A percentile compares a stretch with the other conserved stretches of the same genome.
phyloP scores from a whole-genome alignment of 2,888 invertebrate genomes.

The Molanna angustata region DNA sequence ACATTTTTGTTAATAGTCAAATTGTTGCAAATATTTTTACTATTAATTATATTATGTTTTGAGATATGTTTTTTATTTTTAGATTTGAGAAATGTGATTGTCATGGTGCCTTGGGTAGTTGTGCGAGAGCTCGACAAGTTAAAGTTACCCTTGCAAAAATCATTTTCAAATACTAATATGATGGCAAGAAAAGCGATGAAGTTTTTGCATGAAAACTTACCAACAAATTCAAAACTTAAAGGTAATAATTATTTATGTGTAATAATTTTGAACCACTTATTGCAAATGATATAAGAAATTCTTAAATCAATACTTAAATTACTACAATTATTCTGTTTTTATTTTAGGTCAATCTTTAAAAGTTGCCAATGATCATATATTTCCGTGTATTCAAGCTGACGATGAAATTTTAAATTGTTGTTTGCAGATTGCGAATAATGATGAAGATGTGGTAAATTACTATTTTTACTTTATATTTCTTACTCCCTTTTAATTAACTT shows the following conservation, averaged over 20 bases:
- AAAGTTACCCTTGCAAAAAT: conserved; percentile 40
- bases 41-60: not conserved
- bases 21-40: not conserved
- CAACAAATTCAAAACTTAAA: conserved; percentile 49
- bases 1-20: too few species aligned
- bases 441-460: conserved; percentile 52
- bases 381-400: conserved; percentile 54
- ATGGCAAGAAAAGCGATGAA: conserved; percentile 47
- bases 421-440: conserved; percentile 52
- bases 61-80: not conserved
- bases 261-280: too few species aligned
- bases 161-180: conserved; percentile 47
- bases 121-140: conserved; percentile 58
- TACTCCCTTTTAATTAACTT: too few species aligned
- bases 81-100: not conserved
- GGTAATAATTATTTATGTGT: conserved; percentile 41
- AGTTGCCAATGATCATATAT: conserved; percentile 54
- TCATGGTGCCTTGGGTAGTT: conserved; percentile 60
- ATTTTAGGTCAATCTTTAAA: conserved; percentile 54
- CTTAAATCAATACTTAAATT: not conserved
- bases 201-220: conserved; percentile 53
- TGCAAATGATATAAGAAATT: too few species aligned
- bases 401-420: conserved; percentile 60
- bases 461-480: too few species aligned
- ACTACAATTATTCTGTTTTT: not conserved